Conservation (phyloP, 2,888 invertebrate genomes). For the Lithophane semibrunnea region DNA sequence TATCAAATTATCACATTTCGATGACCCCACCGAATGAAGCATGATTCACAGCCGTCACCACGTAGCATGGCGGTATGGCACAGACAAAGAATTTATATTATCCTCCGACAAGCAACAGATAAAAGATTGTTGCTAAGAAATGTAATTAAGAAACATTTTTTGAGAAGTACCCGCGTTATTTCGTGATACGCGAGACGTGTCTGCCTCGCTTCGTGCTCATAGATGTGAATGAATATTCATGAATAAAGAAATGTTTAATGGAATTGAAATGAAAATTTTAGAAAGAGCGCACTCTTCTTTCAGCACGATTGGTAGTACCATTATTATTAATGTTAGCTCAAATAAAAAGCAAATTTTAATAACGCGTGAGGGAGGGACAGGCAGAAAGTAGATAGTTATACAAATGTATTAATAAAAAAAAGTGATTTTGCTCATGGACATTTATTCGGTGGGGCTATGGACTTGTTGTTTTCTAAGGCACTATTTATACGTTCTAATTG, state of each 20-base stretch:
- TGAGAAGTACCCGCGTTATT: background rate
- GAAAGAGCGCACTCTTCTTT: background rate
- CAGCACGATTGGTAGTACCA: too few relatives aligned
- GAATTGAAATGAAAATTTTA: too few relatives aligned
- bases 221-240: background rate
- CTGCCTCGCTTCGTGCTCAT: background rate
- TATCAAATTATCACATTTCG: conserved; percentile 10
- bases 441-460: conserved; percentile 34
- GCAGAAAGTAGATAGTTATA: background rate
- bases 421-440: conserved; percentile 1
- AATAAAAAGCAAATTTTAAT: background rate
- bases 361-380: too few relatives aligned
- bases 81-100: background rate
- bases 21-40: conserved; percentile 36
- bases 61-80: background rate
- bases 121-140: background rate
- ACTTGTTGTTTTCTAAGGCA: conserved; percentile 7
- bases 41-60: background rate
- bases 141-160: background rate
- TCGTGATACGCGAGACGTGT: too few relatives aligned
- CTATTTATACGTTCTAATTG: conserved; percentile 10
- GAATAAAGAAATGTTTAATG: too few relatives aligned
- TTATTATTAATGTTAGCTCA: background rate
- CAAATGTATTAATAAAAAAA: background rate
- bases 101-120: background rate